These are phyloP conservation scores for Notospermus geniculatus DNA, from an alignment of 1,140 invertebrate species.

Conservation along the genomic window DNA sequence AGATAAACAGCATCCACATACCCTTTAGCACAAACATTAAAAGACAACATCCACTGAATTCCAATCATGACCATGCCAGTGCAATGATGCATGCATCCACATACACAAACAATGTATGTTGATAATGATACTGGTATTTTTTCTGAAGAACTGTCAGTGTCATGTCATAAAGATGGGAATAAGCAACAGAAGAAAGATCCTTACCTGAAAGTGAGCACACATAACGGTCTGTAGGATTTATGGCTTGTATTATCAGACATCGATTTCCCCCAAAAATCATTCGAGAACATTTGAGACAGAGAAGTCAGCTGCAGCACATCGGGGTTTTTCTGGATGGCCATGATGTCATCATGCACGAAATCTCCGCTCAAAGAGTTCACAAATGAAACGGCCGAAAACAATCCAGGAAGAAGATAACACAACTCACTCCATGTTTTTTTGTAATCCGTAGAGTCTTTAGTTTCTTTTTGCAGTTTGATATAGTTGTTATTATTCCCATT, in stretches of 20 bases:
- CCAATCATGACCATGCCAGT: too few species aligned
- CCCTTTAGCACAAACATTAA: too few species aligned
- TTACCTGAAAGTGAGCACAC: constrained; percentile 82
- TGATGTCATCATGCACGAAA: constrained; percentile 94
- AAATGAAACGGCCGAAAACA: constrained; percentile 58
- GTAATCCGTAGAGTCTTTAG: too few species aligned
- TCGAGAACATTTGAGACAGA: constrained; percentile 81
- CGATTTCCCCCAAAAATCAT: constrained; percentile 95
- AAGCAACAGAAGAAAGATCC: constrained; percentile 10
- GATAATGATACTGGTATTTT: too few species aligned
- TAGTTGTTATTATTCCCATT: too few species aligned
- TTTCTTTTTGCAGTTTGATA: too few species aligned
- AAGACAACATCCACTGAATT: too few species aligned
- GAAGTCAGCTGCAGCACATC: constrained; percentile 84
- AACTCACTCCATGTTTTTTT: not conserved
- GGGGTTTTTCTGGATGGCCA: constrained; percentile 90
- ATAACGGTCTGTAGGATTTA: constrained; percentile 91
- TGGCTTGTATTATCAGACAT: constrained; percentile 85
- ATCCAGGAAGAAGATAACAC: not conserved
- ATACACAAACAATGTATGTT: too few species aligned
- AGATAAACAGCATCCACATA: too few species aligned
- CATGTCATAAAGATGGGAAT: too few species aligned
- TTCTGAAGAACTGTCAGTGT: too few species aligned
- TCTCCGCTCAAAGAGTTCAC: constrained; percentile 83
- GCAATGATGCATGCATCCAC: too few species aligned